Evolutionary conservation across 1,140 invertebrate genomes (phyloP).

Genomic region (Physella acuta): DNA sequence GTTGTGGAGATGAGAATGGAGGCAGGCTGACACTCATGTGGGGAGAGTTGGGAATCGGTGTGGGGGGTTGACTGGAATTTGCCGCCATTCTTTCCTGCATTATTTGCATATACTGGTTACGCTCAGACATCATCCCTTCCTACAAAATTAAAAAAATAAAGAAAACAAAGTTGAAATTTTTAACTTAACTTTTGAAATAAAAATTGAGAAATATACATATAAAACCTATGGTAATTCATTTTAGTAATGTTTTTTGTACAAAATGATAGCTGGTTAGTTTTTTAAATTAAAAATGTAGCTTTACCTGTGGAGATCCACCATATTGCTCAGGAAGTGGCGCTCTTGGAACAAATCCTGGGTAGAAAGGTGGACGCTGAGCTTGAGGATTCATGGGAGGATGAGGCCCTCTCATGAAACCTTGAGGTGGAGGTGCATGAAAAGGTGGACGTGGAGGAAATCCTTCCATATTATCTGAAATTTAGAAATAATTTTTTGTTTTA

Average conservation of each 20-base stretch:
- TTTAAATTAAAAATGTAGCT: too few relatives aligned
- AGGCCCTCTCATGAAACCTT: conserved; percentile 27
- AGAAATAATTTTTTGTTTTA: too few relatives aligned
- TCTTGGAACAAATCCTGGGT: conserved; percentile 5
- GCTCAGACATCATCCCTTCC: conserved; percentile 16
- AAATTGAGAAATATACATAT: too few relatives aligned
- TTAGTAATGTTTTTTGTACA: too few relatives aligned
- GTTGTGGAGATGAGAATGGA: conserved; percentile 8
- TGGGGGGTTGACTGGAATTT: background rate
- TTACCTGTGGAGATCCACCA: background rate
- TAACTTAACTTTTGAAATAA: background rate
- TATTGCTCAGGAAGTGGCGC: background rate
- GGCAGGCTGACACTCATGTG: conserved; percentile 5
- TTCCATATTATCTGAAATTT: conserved; percentile 12
- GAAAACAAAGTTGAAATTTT: background rate
- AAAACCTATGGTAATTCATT: too few relatives aligned
- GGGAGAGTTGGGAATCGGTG: background rate
- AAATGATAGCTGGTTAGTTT: too few relatives aligned
- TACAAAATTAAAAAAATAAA: too few relatives aligned
- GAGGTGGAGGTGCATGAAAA: conserved; percentile 21
- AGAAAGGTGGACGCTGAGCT: conserved; percentile 13
- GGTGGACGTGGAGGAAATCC: conserved; percentile 16
- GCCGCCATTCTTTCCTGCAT: conserved; percentile 12
- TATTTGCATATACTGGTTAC: conserved; percentile 17
- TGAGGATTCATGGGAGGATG: conserved; percentile 14